Percentiles rank a stretch among this genome's conserved stretches.
These are phyloP conservation scores for Danio jaintianensis DNA, from an alignment of 2,797 vertebrate species.

Conservation along the genomic window DNA sequence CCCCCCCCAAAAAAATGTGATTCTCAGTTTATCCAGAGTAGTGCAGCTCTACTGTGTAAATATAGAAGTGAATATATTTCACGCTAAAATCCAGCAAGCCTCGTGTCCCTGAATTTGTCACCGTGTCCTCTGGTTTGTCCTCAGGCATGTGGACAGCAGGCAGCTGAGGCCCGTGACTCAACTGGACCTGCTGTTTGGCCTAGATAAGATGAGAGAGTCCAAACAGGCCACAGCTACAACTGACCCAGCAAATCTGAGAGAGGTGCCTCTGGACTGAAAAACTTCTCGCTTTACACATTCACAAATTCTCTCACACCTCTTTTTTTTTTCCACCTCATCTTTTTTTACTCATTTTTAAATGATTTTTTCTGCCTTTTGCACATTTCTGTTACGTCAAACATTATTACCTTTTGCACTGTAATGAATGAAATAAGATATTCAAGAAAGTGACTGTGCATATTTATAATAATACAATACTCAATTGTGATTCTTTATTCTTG, in stretches of 20 bases:
- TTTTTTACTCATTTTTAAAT: background rate
- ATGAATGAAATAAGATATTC: background rate
- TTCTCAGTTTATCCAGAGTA: too few species aligned
- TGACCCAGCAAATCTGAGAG: constrained; percentile 53
- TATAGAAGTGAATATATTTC: background rate
- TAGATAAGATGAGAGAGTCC: constrained; percentile 85
- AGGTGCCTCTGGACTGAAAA: constrained; percentile 77
- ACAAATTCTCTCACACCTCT: background rate
- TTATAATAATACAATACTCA: background rate
- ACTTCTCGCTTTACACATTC: background rate
- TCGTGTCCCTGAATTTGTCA: constrained; percentile 29
- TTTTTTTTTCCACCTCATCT: background rate
- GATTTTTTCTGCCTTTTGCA: background rate
- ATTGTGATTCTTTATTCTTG: background rate
- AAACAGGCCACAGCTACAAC: constrained; percentile 68
- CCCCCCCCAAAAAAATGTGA: too few species aligned
- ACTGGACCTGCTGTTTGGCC: constrained; percentile 82
- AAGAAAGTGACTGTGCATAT: background rate
- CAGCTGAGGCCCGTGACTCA: constrained; percentile 80
- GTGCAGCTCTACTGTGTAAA: background rate
- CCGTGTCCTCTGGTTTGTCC: constrained; percentile 26
- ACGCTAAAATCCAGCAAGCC: background rate
- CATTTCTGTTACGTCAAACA: background rate
- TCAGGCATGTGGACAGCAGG: constrained; percentile 68
- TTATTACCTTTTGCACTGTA: background rate